phyloP scores from a whole-genome alignment of 2,113 vertebrate species.

The Anoura caudifer region DNA sequence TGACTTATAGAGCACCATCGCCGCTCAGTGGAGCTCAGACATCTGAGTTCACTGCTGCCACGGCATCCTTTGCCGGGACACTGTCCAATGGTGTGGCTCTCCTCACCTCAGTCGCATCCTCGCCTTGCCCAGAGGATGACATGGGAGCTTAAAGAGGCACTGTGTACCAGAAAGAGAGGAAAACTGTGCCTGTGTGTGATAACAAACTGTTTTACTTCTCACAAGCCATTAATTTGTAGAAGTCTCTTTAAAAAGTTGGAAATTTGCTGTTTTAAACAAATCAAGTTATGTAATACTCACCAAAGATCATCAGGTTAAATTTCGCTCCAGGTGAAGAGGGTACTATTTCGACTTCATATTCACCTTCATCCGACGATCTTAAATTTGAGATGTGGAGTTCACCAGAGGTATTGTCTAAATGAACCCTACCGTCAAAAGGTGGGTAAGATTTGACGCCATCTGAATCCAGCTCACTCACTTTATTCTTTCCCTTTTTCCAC shows the following conservation, averaged over 20 bases:
- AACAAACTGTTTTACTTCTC: not conserved
- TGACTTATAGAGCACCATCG: not conserved
- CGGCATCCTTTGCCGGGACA: not conserved
- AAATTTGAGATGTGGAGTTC: not conserved
- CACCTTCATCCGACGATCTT: not conserved
- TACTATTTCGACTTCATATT: not conserved
- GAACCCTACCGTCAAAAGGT: fast-evolving
- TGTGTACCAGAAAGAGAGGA: not conserved
- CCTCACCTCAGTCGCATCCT: too few species aligned
- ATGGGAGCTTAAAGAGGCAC: not conserved
- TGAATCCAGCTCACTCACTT: not conserved
- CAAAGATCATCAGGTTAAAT: not conserved
- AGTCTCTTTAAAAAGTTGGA: not conserved
- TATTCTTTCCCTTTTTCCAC: not conserved
- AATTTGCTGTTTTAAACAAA: not conserved
- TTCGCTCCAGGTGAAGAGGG: fast-evolving
- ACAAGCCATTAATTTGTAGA: not conserved
- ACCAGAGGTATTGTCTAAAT: fast-evolving
- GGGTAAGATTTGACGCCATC: fast-evolving
- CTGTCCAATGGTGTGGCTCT: not conserved
- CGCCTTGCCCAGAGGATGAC: not conserved
- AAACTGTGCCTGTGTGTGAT: not conserved
- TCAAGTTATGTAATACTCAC: not conserved
- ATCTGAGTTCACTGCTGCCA: not conserved
- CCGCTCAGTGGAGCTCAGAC: not conserved